phyloP scores from a whole-genome alignment of 2,888 invertebrate genomes.

The Apotomis capreana region DNA sequence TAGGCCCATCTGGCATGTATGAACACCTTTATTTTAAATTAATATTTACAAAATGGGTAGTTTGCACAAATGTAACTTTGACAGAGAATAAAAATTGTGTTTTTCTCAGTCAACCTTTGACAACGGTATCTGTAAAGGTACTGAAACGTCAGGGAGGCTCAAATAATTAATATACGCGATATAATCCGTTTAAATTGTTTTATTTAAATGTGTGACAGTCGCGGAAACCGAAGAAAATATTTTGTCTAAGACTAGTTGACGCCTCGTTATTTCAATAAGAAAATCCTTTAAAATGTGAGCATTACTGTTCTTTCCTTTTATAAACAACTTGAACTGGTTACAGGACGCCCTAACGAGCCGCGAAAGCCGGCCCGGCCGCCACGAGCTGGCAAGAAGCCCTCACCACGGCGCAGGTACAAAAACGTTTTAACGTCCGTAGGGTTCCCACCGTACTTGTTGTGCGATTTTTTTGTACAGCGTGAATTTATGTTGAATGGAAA shows the following conservation, averaged over 20 bases:
- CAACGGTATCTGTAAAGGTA: too few species aligned
- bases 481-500: background rate
- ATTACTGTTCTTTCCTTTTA: background rate
- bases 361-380: slow-evolving; percentile 7
- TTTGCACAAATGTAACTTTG: too few species aligned
- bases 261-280: background rate
- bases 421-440: slow-evolving; percentile 32
- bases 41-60: too few species aligned
- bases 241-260: background rate
- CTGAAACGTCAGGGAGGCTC: too few species aligned
- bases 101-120: too few species aligned
- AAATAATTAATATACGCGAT: too few species aligned
- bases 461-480: slow-evolving; percentile 8
- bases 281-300: background rate
- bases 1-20: too few species aligned
- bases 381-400: slow-evolving; percentile 22
- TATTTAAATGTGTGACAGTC: too few species aligned
- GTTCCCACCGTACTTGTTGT: slow-evolving; percentile 27
- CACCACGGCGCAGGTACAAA: slow-evolving; percentile 35
- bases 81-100: too few species aligned
- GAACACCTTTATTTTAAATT: too few species aligned
- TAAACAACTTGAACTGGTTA: slow-evolving; percentile 16
- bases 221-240: too few species aligned
- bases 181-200: too few species aligned
- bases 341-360: slow-evolving; percentile 4